These are phyloP conservation scores for Neolamprologus tretocephalus DNA, from an alignment of 2,113 vertebrate genomes.

Conservation along the genomic window DNA sequence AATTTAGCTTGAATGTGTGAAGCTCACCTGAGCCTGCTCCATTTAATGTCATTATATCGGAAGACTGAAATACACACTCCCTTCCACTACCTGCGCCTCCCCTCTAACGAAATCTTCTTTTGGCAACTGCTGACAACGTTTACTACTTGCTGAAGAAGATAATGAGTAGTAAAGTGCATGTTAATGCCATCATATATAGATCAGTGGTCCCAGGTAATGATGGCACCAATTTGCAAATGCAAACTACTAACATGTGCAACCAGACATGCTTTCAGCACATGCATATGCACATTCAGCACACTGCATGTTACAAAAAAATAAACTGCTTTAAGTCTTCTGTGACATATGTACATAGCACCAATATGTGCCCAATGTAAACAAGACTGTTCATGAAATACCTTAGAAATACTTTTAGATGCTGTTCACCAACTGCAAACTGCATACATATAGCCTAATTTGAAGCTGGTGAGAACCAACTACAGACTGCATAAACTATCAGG, in stretches of 20 bases:
- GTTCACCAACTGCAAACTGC: slow-evolving; percentile 18
- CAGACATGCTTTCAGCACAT: not conserved
- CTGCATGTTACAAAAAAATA: not conserved
- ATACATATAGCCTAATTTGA: slow-evolving; percentile 18
- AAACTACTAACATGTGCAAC: not conserved
- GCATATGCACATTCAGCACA: not conserved
- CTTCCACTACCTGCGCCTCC: not conserved
- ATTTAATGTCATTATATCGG: slow-evolving; percentile 6
- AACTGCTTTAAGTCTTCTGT: not conserved
- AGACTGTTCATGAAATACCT: not conserved
- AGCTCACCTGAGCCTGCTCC: slow-evolving; percentile 33
- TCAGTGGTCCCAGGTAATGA: not conserved
- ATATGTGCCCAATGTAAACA: not conserved
- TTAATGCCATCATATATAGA: not conserved
- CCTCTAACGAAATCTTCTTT: slow-evolving; percentile 18
- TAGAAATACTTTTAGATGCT: not conserved
- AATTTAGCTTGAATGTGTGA: slow-evolving; percentile 38
- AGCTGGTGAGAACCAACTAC: not conserved
- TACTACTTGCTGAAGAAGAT: not conserved
- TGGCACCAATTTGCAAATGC: not conserved
- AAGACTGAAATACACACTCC: not conserved
- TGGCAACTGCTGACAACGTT: not conserved
- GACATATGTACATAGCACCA: not conserved
- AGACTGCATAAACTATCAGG: slow-evolving; percentile 34
- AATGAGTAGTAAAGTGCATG: not conserved